These are phyloP conservation scores for Neosalanx taihuensis DNA, from an alignment of 2,797 vertebrate genomes.

Conservation along the genomic window DNA sequence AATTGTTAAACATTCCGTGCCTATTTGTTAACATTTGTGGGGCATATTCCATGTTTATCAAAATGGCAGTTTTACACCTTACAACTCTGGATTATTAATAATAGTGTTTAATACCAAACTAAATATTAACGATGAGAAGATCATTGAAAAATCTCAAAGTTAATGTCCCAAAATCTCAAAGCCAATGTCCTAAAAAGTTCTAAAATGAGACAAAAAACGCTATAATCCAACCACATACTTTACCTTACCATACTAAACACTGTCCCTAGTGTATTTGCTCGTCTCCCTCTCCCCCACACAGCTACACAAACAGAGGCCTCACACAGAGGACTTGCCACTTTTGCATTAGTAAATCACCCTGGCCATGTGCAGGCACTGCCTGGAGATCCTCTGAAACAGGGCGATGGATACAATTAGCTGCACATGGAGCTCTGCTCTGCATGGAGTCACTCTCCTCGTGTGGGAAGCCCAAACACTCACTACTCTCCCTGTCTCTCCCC, in stretches of 20 bases:
- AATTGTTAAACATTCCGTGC: not conserved
- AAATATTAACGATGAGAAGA: too few relatives aligned
- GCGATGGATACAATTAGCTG: constrained; percentile 53
- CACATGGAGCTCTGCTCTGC: constrained; percentile 42
- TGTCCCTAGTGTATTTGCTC: too few relatives aligned
- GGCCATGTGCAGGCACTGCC: constrained; percentile 32
- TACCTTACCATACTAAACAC: too few relatives aligned
- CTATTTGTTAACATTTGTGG: not conserved
- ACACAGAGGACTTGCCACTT: constrained; percentile 15
- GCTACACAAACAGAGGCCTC: not conserved
- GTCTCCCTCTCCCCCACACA: not conserved
- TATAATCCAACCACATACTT: not conserved
- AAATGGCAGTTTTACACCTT: not conserved
- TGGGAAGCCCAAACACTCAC: constrained; percentile 11
- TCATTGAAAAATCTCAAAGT: too few relatives aligned
- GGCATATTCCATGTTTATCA: not conserved
- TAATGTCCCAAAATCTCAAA: too few relatives aligned
- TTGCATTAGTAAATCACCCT: constrained; percentile 28
- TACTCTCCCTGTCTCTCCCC: constrained; percentile 13
- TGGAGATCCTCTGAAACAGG: constrained; percentile 43
- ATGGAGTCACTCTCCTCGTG: constrained; percentile 27
- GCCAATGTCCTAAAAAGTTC: not conserved
- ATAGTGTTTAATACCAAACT: too few relatives aligned
- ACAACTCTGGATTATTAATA: too few relatives aligned
- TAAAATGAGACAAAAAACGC: too few relatives aligned